Percentiles rank a stretch among this genome's conserved stretches.
Conservation (phyloP, 2,797 vertebrate genomes). For the Eurystomus glaucurus region DNA sequence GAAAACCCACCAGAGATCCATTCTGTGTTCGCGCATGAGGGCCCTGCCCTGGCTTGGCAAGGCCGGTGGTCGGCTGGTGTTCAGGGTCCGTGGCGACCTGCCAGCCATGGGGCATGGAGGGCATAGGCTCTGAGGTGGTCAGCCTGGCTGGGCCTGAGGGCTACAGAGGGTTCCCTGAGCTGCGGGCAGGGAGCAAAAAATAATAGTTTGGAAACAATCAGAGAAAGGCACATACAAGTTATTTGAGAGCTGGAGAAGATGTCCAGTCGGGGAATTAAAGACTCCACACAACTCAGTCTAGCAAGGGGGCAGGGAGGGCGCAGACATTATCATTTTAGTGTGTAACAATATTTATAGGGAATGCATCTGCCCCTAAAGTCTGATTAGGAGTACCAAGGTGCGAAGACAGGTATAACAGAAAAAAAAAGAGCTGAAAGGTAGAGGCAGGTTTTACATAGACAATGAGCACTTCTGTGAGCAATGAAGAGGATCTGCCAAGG, state of each 20-base stretch:
- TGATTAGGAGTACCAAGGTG: background rate
- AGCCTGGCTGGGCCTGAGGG: background rate
- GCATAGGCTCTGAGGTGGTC: too few relatives aligned
- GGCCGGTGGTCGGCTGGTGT: fast-evolving
- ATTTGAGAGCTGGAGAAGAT: background rate
- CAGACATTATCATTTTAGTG: fast-evolving
- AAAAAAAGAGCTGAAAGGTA: background rate
- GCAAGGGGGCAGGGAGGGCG: fast-evolving
- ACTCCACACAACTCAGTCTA: background rate
- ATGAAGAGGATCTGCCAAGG: background rate
- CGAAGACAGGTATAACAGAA: background rate
- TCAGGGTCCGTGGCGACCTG: background rate
- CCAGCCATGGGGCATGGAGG: background rate
- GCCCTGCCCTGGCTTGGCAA: fast-evolving
- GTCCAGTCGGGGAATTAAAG: background rate
- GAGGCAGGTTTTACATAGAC: background rate
- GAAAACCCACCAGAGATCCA: fast-evolving
- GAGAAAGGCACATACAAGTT: background rate
- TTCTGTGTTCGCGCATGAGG: fast-evolving
- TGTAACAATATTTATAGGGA: background rate
- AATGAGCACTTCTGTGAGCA: background rate
- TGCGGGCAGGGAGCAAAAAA: too few relatives aligned
- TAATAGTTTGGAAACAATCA: too few relatives aligned
- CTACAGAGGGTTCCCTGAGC: fast-evolving
- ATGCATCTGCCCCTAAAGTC: background rate